Percentiles rank a stretch among this genome's conserved stretches.
Conservation (phyloP, 2,797 vertebrate species). For the Melanotaenia pygmaea region DNA sequence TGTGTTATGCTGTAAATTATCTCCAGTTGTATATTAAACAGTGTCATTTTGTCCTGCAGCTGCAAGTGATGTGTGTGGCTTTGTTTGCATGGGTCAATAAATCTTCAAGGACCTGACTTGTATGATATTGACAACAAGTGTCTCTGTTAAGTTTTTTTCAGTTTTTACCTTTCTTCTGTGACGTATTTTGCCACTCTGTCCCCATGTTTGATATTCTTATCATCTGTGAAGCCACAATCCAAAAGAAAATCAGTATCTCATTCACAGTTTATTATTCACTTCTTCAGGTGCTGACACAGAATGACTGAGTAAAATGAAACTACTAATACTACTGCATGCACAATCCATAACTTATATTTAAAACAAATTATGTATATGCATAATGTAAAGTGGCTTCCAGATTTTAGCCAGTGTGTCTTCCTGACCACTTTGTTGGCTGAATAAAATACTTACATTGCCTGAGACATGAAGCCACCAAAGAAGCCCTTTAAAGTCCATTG, state of each 20-base stretch:
- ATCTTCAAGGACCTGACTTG: background rate
- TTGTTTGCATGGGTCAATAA: background rate
- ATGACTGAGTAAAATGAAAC: slow-evolving; percentile 42
- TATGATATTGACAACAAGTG: background rate
- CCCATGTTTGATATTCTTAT: slow-evolving; percentile 10
- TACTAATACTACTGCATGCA: background rate
- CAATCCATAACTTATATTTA: background rate
- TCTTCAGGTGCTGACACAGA: slow-evolving; percentile 54
- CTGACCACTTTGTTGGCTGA: background rate
- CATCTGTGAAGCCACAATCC: slow-evolving; percentile 19
- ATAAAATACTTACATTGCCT: background rate
- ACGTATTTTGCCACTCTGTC: background rate
- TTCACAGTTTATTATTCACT: slow-evolving; percentile 57
- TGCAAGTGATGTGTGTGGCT: background rate
- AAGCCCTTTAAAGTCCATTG: background rate
- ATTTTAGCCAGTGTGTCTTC: background rate
- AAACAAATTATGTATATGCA: background rate
- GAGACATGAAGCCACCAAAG: background rate
- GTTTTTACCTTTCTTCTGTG: background rate
- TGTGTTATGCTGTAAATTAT: background rate
- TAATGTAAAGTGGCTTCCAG: background rate
- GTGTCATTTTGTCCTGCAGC: slow-evolving; percentile 3
- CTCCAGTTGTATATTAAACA: slow-evolving; percentile 7
- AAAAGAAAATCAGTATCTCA: slow-evolving; percentile 48
- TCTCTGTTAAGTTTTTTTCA: slow-evolving; percentile 15